These are phyloP conservation scores for Apostichopus californicus DNA, from an alignment of 35 echinoderm and acorn worm species.

Conservation along the genomic window DNA sequence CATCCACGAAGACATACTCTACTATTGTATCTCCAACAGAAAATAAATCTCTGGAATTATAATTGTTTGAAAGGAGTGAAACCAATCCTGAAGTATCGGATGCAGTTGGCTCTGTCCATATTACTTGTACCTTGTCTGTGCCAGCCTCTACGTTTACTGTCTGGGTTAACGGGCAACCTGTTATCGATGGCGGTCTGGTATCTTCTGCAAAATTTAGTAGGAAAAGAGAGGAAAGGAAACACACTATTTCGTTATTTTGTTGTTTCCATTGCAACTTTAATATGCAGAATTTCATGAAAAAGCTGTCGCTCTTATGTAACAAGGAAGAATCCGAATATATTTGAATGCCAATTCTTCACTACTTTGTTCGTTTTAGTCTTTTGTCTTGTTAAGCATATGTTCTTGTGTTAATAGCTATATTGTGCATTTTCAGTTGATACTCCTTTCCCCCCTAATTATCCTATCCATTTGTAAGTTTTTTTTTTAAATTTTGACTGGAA, in stretches of 20 bases:
- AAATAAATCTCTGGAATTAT: constrained; percentile 41
- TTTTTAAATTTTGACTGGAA: too few relatives aligned
- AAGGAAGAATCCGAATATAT: background rate
- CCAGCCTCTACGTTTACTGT: constrained; percentile 18
- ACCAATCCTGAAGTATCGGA: constrained; percentile 61
- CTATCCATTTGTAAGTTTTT: too few relatives aligned
- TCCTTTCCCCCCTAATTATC: too few relatives aligned
- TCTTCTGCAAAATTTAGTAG: background rate
- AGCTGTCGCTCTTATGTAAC: background rate
- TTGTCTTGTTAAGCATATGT: background rate
- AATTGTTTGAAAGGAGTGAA: background rate
- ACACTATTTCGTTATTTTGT: too few relatives aligned
- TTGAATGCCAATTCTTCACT: background rate
- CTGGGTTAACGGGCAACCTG: background rate
- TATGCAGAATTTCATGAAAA: too few relatives aligned
- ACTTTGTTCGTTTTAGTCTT: background rate
- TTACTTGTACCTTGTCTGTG: constrained; percentile 9
- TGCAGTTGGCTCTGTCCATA: constrained; percentile 50
- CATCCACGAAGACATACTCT: constrained; percentile 47
- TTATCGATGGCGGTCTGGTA: background rate
- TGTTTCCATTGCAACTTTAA: too few relatives aligned
- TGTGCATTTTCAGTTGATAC: too few relatives aligned
- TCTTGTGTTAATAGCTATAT: too few relatives aligned
- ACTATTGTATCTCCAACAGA: constrained; percentile 41
- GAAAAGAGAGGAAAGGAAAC: background rate